phyloP scores from a whole-genome alignment of 1,140 invertebrate species.

The Lordiphosa collinella region DNA sequence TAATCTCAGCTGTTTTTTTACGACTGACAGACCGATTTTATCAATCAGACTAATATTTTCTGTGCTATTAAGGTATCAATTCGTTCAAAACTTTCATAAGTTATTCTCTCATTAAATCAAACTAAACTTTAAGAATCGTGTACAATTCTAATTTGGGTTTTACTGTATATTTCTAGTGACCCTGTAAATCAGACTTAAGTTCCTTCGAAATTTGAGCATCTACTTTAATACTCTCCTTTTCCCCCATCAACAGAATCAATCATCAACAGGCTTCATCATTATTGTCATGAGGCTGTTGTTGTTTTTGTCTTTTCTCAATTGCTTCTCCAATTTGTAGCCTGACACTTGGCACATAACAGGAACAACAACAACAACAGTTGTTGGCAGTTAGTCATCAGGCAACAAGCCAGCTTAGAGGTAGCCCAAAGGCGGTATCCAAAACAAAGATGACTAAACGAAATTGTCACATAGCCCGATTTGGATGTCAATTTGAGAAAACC shows the following conservation, averaged over 20 bases:
- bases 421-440: slow-evolving; percentile 11
- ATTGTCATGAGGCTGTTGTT: slow-evolving; percentile 35
- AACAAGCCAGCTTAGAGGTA: slow-evolving; percentile 2
- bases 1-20: too few relatives aligned
- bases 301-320: slow-evolving; percentile 31
- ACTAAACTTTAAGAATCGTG: too few relatives aligned
- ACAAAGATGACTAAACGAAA: slow-evolving; percentile 42
- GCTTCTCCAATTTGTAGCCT: slow-evolving; percentile 29
- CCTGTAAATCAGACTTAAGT: too few relatives aligned
- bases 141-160: too few relatives aligned
- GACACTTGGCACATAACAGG: slow-evolving; percentile 27
- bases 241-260: slow-evolving; percentile 20
- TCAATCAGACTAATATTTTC: too few relatives aligned
- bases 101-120: too few relatives aligned
- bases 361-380: background rate
- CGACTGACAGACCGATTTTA: too few relatives aligned
- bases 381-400: slow-evolving; percentile 31
- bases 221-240: background rate
- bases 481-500: slow-evolving; percentile 28
- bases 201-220: too few relatives aligned
- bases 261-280: slow-evolving; percentile 26
- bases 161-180: too few relatives aligned
- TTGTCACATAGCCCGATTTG: slow-evolving; percentile 21
- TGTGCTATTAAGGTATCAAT: too few relatives aligned
- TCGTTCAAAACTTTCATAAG: too few relatives aligned